Percentiles rank a stretch among this genome's conserved stretches.
phyloP scores from a whole-genome alignment of 2,797 vertebrate genomes.

The Cynodonichthys magdalenae region DNA sequence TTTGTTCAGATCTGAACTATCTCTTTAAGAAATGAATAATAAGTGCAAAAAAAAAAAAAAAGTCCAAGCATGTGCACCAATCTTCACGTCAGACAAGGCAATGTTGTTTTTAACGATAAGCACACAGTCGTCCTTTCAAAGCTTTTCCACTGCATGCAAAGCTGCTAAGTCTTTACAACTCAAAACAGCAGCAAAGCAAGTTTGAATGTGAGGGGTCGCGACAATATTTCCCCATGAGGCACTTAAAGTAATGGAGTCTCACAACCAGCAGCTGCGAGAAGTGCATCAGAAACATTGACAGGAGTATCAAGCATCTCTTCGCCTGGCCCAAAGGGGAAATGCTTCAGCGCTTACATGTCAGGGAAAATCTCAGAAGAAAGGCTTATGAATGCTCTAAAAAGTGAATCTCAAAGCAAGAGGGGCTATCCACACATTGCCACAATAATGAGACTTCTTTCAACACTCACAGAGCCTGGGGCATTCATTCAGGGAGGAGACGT shows the following conservation, averaged over 20 bases:
- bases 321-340: conserved; percentile 75
- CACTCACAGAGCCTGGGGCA: conserved; percentile 70
- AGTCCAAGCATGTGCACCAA: conserved; percentile 23
- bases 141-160: conserved; percentile 65
- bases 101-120: conserved; percentile 28
- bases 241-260: conserved; percentile 74
- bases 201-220: conserved; percentile 45
- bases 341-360: conserved; percentile 74
- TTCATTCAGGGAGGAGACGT: conserved; percentile 72
- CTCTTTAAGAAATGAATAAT: conserved; percentile 7
- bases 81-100: conserved; percentile 33
- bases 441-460: conserved; percentile 77
- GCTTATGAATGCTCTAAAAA: conserved; percentile 70
- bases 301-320: conserved; percentile 69
- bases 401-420: conserved; percentile 61
- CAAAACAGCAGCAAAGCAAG: conserved; percentile 61
- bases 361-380: conserved; percentile 67
- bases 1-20: no score
- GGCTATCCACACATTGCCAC: conserved; percentile 64
- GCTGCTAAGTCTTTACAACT: conserved; percentile 32
- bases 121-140: conserved; percentile 40
- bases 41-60: neutral
- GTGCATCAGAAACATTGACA: conserved; percentile 74
- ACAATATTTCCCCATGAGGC: conserved; percentile 74
- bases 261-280: conserved; percentile 65